These are phyloP conservation scores for Rhynchonycteris naso DNA, from an alignment of 2,797 vertebrate species.

Conservation along the genomic window DNA sequence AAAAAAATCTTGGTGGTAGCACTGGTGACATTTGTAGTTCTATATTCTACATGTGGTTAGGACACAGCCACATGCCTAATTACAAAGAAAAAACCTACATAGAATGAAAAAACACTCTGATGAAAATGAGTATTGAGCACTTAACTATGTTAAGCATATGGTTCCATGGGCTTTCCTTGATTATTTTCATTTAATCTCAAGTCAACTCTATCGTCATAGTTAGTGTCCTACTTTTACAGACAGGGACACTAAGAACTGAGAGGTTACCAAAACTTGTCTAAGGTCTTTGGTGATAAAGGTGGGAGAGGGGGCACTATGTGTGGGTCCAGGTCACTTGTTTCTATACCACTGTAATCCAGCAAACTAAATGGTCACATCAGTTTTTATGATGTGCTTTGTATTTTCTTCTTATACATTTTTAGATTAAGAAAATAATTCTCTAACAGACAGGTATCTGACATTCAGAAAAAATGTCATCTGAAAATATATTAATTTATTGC, in stretches of 20 bases:
- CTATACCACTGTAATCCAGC: neutral
- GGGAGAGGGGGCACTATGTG: fast-evolving
- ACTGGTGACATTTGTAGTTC: neutral
- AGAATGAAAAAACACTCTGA: neutral
- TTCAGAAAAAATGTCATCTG: neutral
- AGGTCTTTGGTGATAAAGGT: neutral
- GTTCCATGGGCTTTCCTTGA: neutral
- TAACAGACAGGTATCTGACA: neutral
- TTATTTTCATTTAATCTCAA: neutral
- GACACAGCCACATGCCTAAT: neutral
- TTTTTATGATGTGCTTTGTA: neutral
- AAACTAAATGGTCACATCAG: neutral
- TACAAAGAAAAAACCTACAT: neutral
- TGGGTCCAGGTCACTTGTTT: neutral
- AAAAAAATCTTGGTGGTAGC: neutral
- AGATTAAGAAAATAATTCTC: neutral
- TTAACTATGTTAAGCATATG: neutral
- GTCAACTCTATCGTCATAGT: neutral
- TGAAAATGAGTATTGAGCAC: neutral
- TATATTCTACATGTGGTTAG: neutral
- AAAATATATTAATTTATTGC: neutral
- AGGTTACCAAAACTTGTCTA: neutral
- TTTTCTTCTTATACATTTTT: neutral
- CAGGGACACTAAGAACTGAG: too few species aligned
- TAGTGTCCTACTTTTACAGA: neutral